These are phyloP conservation scores for Halocaridina rubra DNA, from an alignment of 2,888 invertebrate genomes.

Conservation along the genomic window DNA sequence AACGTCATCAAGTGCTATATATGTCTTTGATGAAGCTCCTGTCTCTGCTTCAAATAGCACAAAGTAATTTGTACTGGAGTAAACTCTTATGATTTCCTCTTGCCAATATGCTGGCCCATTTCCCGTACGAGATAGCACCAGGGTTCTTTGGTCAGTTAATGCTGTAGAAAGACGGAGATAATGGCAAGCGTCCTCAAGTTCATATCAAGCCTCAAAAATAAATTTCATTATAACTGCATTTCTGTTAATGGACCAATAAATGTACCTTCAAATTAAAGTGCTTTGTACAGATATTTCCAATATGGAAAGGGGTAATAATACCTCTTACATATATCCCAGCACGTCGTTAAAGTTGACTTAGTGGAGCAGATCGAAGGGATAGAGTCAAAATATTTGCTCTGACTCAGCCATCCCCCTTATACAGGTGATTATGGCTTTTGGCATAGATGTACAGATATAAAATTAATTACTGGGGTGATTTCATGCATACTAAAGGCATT, in stretches of 20 bases:
- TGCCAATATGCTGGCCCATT: constrained; percentile 15
- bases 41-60: constrained; percentile 52
- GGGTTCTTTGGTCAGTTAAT: not conserved
- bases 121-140: constrained; percentile 6
- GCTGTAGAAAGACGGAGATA: not conserved
- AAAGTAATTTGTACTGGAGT: not conserved
- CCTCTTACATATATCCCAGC: no score
- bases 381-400: no score
- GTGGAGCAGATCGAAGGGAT: no score
- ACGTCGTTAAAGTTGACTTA: no score
- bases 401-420: no score
- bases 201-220: no score
- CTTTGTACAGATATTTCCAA: not conserved
- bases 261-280: not conserved
- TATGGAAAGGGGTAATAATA: no score
- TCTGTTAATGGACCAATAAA: not conserved
- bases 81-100: constrained; percentile 17
- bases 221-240: not conserved
- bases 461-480: no score
- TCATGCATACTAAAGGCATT: no score
- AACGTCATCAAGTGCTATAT: constrained; percentile 53
- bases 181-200: no score
- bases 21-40: constrained; percentile 18
- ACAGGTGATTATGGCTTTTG: no score
- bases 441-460: no score